Percentiles rank a stretch among this genome's conserved stretches.
These are phyloP conservation scores for Thymelicus acteon DNA, from an alignment of 2,888 invertebrate species.

Conservation along the genomic window DNA sequence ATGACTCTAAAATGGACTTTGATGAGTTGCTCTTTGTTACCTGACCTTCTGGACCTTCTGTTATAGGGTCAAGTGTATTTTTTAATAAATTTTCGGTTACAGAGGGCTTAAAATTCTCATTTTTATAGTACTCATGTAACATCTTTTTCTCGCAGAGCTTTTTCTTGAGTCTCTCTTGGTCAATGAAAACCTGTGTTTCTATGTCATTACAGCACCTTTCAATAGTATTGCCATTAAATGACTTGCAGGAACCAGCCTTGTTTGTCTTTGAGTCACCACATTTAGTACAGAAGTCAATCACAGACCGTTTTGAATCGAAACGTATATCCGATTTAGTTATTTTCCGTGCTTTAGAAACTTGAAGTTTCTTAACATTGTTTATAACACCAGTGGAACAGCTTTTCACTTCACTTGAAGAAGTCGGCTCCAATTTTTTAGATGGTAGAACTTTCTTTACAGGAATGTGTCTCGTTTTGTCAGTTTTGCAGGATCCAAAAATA, in stretches of 20 bases:
- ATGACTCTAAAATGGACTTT: slow-evolving; percentile 48
- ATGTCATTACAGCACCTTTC: slow-evolving; percentile 16
- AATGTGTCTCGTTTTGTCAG: slow-evolving; percentile 9
- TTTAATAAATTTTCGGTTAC: slow-evolving; percentile 56
- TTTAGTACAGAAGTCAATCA: slow-evolving; percentile 48
- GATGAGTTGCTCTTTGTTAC: slow-evolving; percentile 34
- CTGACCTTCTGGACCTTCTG: slow-evolving; percentile 58
- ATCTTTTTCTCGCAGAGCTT: slow-evolving; percentile 24
- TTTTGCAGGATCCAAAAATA: neutral
- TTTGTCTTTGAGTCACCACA: slow-evolving; percentile 58
- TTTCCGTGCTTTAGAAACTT: slow-evolving; percentile 52
- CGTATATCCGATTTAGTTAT: slow-evolving; percentile 63
- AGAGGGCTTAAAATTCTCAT: slow-evolving; percentile 63
- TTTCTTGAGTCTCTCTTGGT: slow-evolving; percentile 30
- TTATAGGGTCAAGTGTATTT: slow-evolving; percentile 64
- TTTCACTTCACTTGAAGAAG: slow-evolving; percentile 50
- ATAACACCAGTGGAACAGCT: slow-evolving; percentile 59
- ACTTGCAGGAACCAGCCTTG: neutral
- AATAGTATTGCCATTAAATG: neutral
- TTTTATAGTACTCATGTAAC: slow-evolving; percentile 68
- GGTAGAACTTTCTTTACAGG: slow-evolving; percentile 55
- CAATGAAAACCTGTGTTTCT: slow-evolving; percentile 32
- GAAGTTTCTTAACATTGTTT: slow-evolving; percentile 32
- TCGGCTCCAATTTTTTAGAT: slow-evolving; percentile 11
- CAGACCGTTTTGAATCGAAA: slow-evolving; percentile 46